Base-by-base conservation (phyloP, 2,888 invertebrate genomes). In the Pandemis heparana region DNA sequence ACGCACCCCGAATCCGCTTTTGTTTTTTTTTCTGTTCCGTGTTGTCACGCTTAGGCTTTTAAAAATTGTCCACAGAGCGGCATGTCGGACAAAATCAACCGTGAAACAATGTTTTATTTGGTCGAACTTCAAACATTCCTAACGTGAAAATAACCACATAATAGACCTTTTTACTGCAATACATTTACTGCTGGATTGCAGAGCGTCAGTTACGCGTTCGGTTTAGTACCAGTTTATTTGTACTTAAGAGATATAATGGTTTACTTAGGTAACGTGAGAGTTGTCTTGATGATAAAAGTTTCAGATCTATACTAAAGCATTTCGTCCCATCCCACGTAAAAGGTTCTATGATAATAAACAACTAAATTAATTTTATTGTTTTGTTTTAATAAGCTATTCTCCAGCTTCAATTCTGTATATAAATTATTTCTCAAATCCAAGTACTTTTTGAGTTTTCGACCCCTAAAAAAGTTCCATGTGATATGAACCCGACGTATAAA, bases 141-240 rank as follows among this genome's bases (percentile, higher is more conserved):
- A 74, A 69, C 69, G 69, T 74, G 69, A 74, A 74, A 65, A 74
- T 70, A 65, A 64, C 74, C 74, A 70, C 74, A 70, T 74, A 74
- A 69, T 73, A 18, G 53, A 38, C 9, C 51, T 71, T 62, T 61
- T 60, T 56, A 41, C 66, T 43, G 41, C 65, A 65, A 68, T 63
- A 59, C 23, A 16, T 64, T 69, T 65, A 63, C 46, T 16, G 63
- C 48, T 18, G 18, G 53, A 39, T 59, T 64, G 23, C 59, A n/a
- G 51, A 59, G 9, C 43, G 69, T 64, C 60, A 64, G 8, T 7
- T 59, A 5, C 41, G 18, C 53, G 9, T 38, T 59, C 51, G n/a
- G 60, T 18, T 23, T 73, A n/a, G 16, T 12, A 18, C 16, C 41
- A 38, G n/a, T 12, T 68, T 60, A 38, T 18, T 41, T 56, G 32